Conservation (phyloP, 2,797 vertebrate species). For the Arrhamphus sclerolepis region DNA sequence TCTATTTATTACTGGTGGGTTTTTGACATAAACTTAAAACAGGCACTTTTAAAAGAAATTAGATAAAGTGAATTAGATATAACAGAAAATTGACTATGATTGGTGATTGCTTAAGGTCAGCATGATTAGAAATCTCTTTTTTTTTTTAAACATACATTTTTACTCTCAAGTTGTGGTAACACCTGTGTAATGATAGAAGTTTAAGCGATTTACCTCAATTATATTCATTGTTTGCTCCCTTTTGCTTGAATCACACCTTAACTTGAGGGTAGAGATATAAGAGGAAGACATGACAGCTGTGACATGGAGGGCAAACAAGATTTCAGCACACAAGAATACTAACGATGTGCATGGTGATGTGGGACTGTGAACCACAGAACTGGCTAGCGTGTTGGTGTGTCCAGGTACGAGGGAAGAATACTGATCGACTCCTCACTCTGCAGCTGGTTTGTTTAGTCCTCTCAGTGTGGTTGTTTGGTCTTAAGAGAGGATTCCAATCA, state of each 20-base stretch:
- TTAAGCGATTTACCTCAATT: background rate
- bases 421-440: slow-evolving; percentile 39
- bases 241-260: slow-evolving; percentile 20
- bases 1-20: too few relatives aligned
- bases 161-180: background rate
- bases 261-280: slow-evolving; percentile 23
- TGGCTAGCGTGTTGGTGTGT: slow-evolving; percentile 24
- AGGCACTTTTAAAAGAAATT: too few relatives aligned
- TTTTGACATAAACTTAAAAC: too few relatives aligned
- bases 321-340: slow-evolving; percentile 36
- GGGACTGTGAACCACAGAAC: slow-evolving; percentile 29
- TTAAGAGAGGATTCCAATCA: slow-evolving; percentile 43
- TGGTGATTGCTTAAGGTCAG: too few relatives aligned
- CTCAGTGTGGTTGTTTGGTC: slow-evolving; percentile 27
- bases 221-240: slow-evolving; percentile 8
- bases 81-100: too few relatives aligned
- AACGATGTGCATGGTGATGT: slow-evolving; percentile 18
- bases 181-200: slow-evolving; percentile 15
- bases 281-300: slow-evolving; percentile 32
- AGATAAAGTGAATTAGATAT: too few relatives aligned
- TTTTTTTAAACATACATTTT: background rate
- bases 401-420: slow-evolving; percentile 50
- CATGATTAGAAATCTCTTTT: too few relatives aligned
- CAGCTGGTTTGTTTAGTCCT: slow-evolving; percentile 26
- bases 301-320: slow-evolving; percentile 34